phyloP scores from a whole-genome alignment of 2,888 invertebrate genomes.

The Lochmaea capreae region DNA sequence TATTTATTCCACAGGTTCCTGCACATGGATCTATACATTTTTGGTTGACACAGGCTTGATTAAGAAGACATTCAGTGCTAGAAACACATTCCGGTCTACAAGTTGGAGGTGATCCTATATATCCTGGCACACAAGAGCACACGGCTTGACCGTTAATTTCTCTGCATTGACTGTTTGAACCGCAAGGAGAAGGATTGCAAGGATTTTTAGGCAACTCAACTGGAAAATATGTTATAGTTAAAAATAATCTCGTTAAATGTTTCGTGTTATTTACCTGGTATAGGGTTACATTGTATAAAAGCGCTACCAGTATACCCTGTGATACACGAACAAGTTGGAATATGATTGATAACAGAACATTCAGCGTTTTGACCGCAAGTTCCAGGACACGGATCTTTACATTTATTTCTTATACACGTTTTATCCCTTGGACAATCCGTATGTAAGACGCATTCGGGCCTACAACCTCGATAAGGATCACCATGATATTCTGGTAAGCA shows the following conservation, averaged over 20 bases:
- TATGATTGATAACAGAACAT: conserved; percentile 80
- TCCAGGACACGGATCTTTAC: conserved; percentile 74
- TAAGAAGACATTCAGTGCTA: conserved; percentile 80
- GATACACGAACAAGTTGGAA: conserved; percentile 80
- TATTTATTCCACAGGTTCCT: conserved; percentile 82
- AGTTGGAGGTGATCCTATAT: conserved; percentile 80
- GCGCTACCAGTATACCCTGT: conserved; percentile 77
- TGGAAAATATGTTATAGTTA: conserved; percentile 44
- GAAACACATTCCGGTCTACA: conserved; percentile 83
- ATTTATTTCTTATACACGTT: conserved; percentile 77
- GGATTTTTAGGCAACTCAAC: conserved; percentile 70
- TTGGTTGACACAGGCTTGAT: conserved; percentile 81
- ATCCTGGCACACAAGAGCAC: conserved; percentile 78
- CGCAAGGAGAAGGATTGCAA: conserved; percentile 81
- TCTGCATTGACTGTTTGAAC: conserved; percentile 82
- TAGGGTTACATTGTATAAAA: conserved; percentile 70
- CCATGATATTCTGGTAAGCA: conserved; percentile 84
- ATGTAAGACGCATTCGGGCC: conserved; percentile 79
- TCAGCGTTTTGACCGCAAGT: conserved; percentile 79
- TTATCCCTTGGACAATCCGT: conserved; percentile 73
- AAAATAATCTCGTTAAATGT: background rate
- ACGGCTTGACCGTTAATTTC: conserved; percentile 79
- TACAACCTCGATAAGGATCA: conserved; percentile 78
- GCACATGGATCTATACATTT: conserved; percentile 86
- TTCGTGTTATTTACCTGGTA: conserved; percentile 41